Base-by-base conservation (phyloP, 1,140 invertebrate genomes). In the Orchesella cincta region DNA sequence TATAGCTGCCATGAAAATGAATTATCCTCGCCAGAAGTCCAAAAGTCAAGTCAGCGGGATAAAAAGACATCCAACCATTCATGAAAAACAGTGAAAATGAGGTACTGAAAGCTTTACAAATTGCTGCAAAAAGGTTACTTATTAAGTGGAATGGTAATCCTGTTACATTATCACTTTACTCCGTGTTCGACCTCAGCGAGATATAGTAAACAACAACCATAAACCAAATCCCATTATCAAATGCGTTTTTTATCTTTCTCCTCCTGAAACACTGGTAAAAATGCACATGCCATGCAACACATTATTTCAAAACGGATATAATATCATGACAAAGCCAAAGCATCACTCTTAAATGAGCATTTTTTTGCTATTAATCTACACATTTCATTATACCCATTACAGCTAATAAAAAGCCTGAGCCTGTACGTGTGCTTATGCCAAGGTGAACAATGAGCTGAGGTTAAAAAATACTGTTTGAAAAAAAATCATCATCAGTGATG, bases 371-470 rank as follows among this genome's bases (percentile, higher is more conserved):
- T 57, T 57, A 57, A 57, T 57, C 52, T 23, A 26, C 52, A 57
- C 52, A n/a, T 57, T 57, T 57, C 52, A 57, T 57, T 57, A 57
- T 57, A n/a, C 23, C 52, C 52, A 57, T 57, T 57, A 57, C 52
- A 26, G 52, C 12, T 57, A 57, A 57, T 57, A 57, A 57, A 57
- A 57, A 57, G 23, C 20, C n/a, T n/a, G n/a, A n/a, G n/a, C n/a
- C n/a, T n/a, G n/a, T n/a, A n/a, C n/a, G n/a, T n/a, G n/a, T n/a
- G n/a, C n/a, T n/a, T n/a, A n/a, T n/a, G n/a, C n/a, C n/a, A n/a
- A n/a, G n/a, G n/a, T n/a, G n/a, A n/a, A n/a, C n/a, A n/a, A n/a
- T n/a, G n/a, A n/a, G n/a, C n/a, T n/a, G n/a, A n/a, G n/a, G n/a
- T n/a, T n/a, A n/a, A n/a, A n/a, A n/a, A n/a, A n/a, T n/a, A n/a